Conservation (phyloP, 2,797 vertebrate genomes). For the Ispidina picta region DNA sequence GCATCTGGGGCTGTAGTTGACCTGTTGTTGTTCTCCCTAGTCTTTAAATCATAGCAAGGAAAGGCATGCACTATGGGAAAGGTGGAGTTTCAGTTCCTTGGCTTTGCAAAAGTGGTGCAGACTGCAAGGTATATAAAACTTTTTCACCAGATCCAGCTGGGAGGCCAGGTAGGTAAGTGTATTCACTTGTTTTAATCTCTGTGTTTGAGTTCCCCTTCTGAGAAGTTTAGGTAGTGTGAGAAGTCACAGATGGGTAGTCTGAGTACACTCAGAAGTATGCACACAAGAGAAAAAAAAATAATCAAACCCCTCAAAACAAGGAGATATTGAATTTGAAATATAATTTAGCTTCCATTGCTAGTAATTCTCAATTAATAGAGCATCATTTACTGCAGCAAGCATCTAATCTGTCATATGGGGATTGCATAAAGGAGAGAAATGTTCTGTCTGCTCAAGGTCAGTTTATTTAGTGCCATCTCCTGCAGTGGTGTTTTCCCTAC, state of each 20-base stretch:
- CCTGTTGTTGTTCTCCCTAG: not conserved
- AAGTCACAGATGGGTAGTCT: not conserved
- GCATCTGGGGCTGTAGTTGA: not conserved
- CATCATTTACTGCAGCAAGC: not conserved
- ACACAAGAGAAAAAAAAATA: not conserved
- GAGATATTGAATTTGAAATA: not conserved
- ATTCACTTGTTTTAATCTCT: not conserved
- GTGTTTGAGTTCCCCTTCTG: not conserved
- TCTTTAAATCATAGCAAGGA: not conserved
- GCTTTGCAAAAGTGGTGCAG: not conserved
- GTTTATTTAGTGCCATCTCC: not conserved
- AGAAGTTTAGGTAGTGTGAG: not conserved
- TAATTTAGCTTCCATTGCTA: not conserved
- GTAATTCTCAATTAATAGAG: not conserved
- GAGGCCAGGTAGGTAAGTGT: not conserved
- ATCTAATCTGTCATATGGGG: not conserved
- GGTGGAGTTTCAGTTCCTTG: not conserved
- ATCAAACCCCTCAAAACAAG: not conserved
- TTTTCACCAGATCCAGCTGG: not conserved
- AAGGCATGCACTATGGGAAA: rapidly evolving
- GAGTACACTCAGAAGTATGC: not conserved
- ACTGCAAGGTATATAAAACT: not conserved
- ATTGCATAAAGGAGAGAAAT: not conserved
- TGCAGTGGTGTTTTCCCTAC: not conserved
- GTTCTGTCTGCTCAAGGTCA: not conserved